These are phyloP conservation scores for Venustoraphidia nigricollis DNA, from an alignment of 2,888 invertebrate genomes.

Conservation along the genomic window DNA sequence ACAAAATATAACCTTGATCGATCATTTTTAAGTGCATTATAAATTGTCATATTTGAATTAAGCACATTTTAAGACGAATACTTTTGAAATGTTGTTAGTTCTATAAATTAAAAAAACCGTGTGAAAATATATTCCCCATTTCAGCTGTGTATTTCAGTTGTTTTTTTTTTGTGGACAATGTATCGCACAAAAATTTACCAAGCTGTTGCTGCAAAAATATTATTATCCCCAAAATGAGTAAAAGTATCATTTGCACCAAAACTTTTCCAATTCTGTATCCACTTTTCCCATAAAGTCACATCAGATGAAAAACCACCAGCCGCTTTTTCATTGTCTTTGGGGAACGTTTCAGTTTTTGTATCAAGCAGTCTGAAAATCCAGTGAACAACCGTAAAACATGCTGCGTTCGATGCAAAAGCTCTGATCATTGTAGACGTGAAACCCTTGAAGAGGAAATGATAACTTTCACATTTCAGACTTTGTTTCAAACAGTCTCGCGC, in stretches of 20 bases:
- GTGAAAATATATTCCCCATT: too few species aligned
- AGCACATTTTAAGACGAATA: too few species aligned
- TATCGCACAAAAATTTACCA: too few species aligned
- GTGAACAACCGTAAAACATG: constrained; percentile 76
- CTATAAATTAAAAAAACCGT: too few species aligned
- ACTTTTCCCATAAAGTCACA: too few species aligned
- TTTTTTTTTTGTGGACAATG: too few species aligned
- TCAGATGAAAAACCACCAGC: not conserved
- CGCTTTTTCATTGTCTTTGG: not conserved
- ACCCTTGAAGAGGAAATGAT: constrained; percentile 55
- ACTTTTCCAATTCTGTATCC: not conserved
- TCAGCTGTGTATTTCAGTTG: too few species aligned
- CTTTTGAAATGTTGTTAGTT: too few species aligned
- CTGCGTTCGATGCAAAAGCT: constrained; percentile 88
- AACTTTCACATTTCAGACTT: constrained; percentile 55
- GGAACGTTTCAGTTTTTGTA: not conserved
- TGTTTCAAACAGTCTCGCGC: constrained; percentile 58
- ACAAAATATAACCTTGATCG: too few species aligned
- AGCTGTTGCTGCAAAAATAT: too few species aligned
- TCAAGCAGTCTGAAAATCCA: constrained; percentile 47
- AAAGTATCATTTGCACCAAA: not conserved
- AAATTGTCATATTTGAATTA: too few species aligned
- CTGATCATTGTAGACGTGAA: constrained; percentile 63
- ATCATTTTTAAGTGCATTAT: too few species aligned
- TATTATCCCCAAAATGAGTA: not conserved